Conservation (phyloP, 2,888 invertebrate species). For the Theodoxus fluviatilis region DNA sequence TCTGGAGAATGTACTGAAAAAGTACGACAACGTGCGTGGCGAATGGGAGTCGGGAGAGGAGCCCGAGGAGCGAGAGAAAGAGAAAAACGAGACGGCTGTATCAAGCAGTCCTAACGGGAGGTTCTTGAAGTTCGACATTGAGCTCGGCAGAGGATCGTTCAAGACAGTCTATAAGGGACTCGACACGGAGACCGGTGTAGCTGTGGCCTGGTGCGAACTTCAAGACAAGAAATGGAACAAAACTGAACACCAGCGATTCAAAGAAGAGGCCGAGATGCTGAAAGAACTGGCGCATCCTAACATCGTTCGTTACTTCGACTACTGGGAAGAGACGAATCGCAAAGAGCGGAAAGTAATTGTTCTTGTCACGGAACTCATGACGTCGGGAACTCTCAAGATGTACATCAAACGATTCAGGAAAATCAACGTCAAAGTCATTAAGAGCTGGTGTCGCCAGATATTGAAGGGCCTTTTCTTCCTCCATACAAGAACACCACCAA, state of each 20-base stretch:
- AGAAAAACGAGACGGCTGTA: conserved; percentile 81
- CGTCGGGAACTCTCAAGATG: conserved; percentile 98
- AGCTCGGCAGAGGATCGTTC: conserved; percentile 96
- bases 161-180: conserved; percentile 98
- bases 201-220: conserved; percentile 72
- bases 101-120: conserved; percentile 92
- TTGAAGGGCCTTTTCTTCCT: conserved; percentile 94
- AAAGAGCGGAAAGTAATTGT: conserved; percentile 96
- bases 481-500: conserved; percentile 92
- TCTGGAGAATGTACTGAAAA: too few relatives aligned
- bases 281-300: conserved; percentile 91
- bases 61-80: too few relatives aligned
- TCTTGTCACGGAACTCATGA: conserved; percentile 98
- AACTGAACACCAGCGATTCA: conserved; percentile 82
- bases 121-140: conserved; percentile 97
- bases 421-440: conserved; percentile 96
- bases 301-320: conserved; percentile 79
- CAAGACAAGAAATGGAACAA: conserved; percentile 91
- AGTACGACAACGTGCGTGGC: too few relatives aligned
- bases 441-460: conserved; percentile 99
- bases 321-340: conserved; percentile 91
- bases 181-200: conserved; percentile 97
- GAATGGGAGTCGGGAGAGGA: too few relatives aligned
- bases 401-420: conserved; percentile 96
- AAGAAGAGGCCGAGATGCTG: conserved; percentile 87